These are phyloP conservation scores for Drosophila sucinea DNA, from an alignment of 1,140 invertebrate genomes.

Conservation along the genomic window DNA sequence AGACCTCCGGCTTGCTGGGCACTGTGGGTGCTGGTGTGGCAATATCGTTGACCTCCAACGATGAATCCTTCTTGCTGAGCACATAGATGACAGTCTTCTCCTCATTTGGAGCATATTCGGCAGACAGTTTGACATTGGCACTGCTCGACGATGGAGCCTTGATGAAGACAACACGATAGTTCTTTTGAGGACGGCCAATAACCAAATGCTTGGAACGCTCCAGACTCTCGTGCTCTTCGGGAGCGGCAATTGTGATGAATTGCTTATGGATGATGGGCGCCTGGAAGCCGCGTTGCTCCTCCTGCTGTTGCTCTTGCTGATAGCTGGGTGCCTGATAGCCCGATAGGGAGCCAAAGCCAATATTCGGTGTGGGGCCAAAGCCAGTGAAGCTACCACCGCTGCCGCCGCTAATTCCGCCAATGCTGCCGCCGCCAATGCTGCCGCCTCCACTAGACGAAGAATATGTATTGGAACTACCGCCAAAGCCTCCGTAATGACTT, in stretches of 20 bases:
- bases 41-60: conserved; percentile 86
- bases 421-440: conserved; percentile 17
- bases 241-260: conserved; percentile 76
- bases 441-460: conserved; percentile 21
- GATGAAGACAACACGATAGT: conserved; percentile 94
- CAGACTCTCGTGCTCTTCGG: conserved; percentile 72
- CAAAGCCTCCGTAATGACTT: conserved; percentile 25
- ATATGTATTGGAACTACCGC: conserved; percentile 8
- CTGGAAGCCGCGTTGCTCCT: conserved; percentile 60
- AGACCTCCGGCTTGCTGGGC: conserved; percentile 89
- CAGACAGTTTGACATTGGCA: conserved; percentile 83
- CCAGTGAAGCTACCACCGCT: conserved; percentile 46
- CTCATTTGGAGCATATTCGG: conserved; percentile 85
- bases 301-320: conserved; percentile 67
- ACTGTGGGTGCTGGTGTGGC: conserved; percentile 89
- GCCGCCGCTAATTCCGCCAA: not conserved
- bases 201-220: conserved; percentile 75
- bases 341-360: conserved; percentile 56
- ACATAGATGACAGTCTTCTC: conserved; percentile 94
- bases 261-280: conserved; percentile 76
- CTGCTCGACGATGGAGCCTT: conserved; percentile 90
- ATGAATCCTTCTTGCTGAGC: conserved; percentile 89
- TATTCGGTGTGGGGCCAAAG: conserved; percentile 61
- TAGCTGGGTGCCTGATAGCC: conserved; percentile 68
- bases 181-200: conserved; percentile 87